Conservation (phyloP, 2,888 invertebrate species). For the Tuta absoluta region DNA sequence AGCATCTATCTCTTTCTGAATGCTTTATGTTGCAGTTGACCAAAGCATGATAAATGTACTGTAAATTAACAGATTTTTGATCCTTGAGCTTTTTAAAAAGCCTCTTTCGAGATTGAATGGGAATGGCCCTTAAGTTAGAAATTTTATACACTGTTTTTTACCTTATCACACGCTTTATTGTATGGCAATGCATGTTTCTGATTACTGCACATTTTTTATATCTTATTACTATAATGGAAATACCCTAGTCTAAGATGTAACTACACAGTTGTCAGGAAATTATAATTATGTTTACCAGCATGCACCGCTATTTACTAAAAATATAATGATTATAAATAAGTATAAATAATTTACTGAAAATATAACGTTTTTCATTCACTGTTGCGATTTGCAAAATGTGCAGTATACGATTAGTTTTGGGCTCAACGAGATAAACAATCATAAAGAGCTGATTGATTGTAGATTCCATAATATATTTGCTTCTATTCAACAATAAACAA, state of each 20-base stretch:
- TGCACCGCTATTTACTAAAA: constrained; percentile 6
- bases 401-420: background rate
- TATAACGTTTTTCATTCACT: no score
- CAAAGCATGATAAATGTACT: constrained; percentile 59
- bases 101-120: constrained; percentile 26
- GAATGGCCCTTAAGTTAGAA: constrained; percentile 10
- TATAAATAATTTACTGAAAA: background rate
- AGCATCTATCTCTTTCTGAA: constrained; percentile 49
- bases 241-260: constrained; percentile 3
- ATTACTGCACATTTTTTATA: constrained; percentile 46
- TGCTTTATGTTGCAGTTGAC: constrained; percentile 63
- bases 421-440: constrained; percentile 10
- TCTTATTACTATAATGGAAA: background rate
- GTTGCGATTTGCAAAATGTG: background rate
- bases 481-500: background rate
- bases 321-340: no score
- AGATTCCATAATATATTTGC: constrained; percentile 21
- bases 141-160: constrained; percentile 25
- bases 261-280: background rate
- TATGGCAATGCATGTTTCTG: constrained; percentile 65
- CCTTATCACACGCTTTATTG: constrained; percentile 53
- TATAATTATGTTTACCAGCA: constrained; percentile 1
- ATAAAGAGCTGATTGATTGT: constrained; percentile 18
- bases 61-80: constrained; percentile 26
- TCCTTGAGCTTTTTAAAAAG: constrained; percentile 19